Evolutionary conservation across 2,797 vertebrate genomes (phyloP), one percentile per base, ranked within the genome.

Genomic region (Spatula versicolor): DNA sequence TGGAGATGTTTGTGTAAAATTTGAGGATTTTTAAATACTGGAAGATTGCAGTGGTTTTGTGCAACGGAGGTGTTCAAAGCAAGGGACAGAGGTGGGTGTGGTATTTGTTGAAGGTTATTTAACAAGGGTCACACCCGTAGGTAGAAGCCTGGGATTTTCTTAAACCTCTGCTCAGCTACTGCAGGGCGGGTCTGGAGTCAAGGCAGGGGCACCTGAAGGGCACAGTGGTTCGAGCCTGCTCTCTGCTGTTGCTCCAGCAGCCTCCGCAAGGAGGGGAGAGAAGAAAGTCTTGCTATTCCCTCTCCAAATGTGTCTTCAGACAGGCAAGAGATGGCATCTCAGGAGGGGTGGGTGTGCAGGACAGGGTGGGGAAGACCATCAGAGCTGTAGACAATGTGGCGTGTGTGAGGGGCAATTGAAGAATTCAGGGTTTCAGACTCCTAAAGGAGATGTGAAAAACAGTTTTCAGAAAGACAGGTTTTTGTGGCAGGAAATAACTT

Each of bases 221-320:
- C 30, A 30, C 0, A 0, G 16, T 7, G n/a, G 5, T 46, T 43
- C 52, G n/a, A 74, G 22, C 28, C 35, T 80, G 35, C 15, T 69
- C 81, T 76, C 37, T 90, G 46, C 59, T 45, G 0, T 52, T 72
- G 30, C 22, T 6, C 16, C 26, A 63, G 23, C 37, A 56, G 48
- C 43, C 64, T 64, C 13, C 7, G 13, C 13, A 55, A 25, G 21
- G 31, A 52, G 33, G 46, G 17, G 15, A 62, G 25, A 45, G 43
- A 62, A 68, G 15, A 54, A 37, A 69, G 11, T 11, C 13, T 9
- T 9, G 9, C 20, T 0, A 0, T 67, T 75, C 37, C 3, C 13
- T 60, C n/a, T 54, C 20, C 8, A 60, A 12, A 6, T 54, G 71
- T 35, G 71, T 35, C 55, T 82, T 82, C 50, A 52, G 30, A 23